Percentiles rank a stretch among this genome's conserved stretches.
phyloP scores from a whole-genome alignment of 2,888 invertebrate species.

The Drosophila kuntzei region DNA sequence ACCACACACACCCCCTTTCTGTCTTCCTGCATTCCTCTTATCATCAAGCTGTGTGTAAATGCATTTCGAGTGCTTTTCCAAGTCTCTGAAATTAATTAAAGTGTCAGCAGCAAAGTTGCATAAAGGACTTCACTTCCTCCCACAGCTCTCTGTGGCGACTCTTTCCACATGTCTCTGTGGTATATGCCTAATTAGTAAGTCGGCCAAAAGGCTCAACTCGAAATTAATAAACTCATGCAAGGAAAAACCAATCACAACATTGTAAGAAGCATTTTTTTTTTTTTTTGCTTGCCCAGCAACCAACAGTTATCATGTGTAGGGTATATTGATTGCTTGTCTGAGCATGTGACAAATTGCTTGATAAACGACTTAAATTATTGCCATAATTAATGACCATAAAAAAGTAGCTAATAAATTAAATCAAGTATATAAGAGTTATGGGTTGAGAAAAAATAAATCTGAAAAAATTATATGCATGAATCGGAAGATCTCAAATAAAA shows the following conservation, averaged over 20 bases:
- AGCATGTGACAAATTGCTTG: constrained; percentile 4
- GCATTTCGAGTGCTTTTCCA: constrained; percentile 56
- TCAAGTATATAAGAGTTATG: neutral
- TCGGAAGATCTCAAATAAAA: neutral
- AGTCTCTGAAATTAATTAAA: constrained; percentile 60
- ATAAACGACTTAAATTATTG: constrained; percentile 25
- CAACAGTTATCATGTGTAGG: neutral
- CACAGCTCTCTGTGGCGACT: neutral
- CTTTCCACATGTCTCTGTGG: constrained; percentile 51
- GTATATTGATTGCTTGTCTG: constrained; percentile 28
- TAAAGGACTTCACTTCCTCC: constrained; percentile 46
- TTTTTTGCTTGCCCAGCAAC: constrained; percentile 15
- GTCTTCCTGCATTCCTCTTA: neutral
- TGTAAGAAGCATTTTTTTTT: constrained; percentile 27
- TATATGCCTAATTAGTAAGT: constrained; percentile 61
- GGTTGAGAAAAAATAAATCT: neutral
- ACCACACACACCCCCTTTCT: neutral
- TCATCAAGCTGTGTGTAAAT: constrained; percentile 32
- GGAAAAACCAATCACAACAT: constrained; percentile 71
- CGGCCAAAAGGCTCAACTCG: constrained; percentile 37
- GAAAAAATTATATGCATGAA: no score
- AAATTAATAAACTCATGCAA: constrained; percentile 56
- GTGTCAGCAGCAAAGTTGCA: constrained; percentile 67
- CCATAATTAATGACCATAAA: constrained; percentile 26
- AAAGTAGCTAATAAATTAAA: constrained; percentile 20